Conservation (phyloP, 2,888 invertebrate species). For the Fragum sueziense region DNA sequence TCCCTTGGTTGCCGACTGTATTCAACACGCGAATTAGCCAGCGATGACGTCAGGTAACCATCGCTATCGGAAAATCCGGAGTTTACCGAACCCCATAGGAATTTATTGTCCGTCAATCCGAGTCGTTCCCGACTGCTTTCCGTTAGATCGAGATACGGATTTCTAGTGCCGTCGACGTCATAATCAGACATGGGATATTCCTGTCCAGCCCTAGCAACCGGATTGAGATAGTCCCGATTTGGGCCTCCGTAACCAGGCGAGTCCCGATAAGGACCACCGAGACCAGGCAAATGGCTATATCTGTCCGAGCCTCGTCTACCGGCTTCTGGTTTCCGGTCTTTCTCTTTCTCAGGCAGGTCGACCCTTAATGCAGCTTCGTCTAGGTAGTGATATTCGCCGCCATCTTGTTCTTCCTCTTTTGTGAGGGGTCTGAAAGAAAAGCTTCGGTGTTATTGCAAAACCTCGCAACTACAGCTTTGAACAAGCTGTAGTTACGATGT, state of each 20-base stretch:
- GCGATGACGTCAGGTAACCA: slow-evolving; percentile 12
- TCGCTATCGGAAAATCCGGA: slow-evolving; percentile 5
- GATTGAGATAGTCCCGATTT: neutral
- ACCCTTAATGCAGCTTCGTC: neutral
- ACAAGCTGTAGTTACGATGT: no score
- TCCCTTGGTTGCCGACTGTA: slow-evolving; percentile 6
- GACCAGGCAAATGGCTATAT: neutral
- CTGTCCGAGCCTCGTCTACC: neutral
- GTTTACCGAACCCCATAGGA: neutral
- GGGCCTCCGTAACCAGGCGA: neutral
- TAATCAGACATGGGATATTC: neutral
- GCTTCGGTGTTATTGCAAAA: no score
- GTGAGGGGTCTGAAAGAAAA: neutral
- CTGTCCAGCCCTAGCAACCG: neutral
- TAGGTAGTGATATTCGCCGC: slow-evolving; percentile 8
- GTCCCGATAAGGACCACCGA: neutral
- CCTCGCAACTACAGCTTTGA: no score
- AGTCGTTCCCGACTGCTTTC: neutral
- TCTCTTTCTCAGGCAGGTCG: neutral
- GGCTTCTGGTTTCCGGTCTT: neutral
- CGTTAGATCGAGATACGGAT: neutral
- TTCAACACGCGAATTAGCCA: neutral
- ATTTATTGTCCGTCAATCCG: neutral
- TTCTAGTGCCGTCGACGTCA: neutral
- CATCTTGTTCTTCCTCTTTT: neutral